phyloP scores from a whole-genome alignment of 92 coral and sea anemone species.

The Zoanthus solanderi region DNA sequence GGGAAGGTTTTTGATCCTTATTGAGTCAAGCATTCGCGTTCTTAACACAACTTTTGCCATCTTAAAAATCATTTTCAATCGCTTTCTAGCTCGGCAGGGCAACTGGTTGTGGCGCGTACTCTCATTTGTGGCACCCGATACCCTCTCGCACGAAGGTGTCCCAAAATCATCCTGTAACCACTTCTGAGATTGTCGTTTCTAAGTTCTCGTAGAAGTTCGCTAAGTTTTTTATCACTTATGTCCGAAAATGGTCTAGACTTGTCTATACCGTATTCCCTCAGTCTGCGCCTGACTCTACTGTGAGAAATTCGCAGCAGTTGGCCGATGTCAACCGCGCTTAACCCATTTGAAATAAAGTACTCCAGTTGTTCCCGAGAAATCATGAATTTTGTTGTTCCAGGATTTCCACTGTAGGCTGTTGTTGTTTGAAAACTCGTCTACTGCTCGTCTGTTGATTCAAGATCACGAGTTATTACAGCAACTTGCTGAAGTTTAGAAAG shows the following conservation, averaged over 20 bases:
- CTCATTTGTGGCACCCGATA: constrained; percentile 49
- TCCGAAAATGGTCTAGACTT: constrained; percentile 65
- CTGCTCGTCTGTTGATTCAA: too few relatives aligned
- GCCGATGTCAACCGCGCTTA: constrained; percentile 56
- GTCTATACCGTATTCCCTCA: constrained; percentile 51
- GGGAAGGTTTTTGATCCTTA: too few relatives aligned
- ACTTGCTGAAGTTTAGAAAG: too few relatives aligned
- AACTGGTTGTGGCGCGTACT: constrained; percentile 14
- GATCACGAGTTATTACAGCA: too few relatives aligned
- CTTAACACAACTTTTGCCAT: too few relatives aligned
- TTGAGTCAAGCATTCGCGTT: too few relatives aligned
- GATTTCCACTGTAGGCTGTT: constrained; percentile 40
- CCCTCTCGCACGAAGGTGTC: constrained; percentile 60
- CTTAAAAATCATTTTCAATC: too few relatives aligned
- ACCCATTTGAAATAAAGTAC: constrained; percentile 57
- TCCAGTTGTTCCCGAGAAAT: constrained; percentile 69
- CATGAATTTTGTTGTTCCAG: constrained; percentile 63
- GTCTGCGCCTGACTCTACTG: constrained; percentile 64
- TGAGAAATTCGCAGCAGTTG: constrained; percentile 61
- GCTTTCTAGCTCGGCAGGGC: too few relatives aligned
- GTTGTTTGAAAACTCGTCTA: constrained; percentile 24
- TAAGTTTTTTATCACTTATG: constrained; percentile 60
- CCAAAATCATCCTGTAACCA: constrained; percentile 69
- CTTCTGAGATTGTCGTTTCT: constrained; percentile 47
- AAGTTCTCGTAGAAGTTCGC: constrained; percentile 49